Evolutionary conservation across 2,888 invertebrate species (phyloP).

Genomic region (Pollenia amentaria): DNA sequence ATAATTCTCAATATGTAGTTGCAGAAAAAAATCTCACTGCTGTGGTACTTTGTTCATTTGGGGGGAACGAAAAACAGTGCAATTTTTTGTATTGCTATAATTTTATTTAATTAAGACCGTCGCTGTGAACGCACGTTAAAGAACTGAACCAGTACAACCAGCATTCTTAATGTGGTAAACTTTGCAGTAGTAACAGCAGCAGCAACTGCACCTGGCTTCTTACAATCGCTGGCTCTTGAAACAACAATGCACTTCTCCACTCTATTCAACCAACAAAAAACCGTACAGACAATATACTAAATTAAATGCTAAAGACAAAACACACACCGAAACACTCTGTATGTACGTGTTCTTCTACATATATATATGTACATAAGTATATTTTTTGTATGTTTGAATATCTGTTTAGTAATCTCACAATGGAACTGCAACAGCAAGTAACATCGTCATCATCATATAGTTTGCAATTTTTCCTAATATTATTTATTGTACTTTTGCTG

Average conservation of each 20-base stretch:
- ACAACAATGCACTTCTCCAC: slow-evolving; percentile 47
- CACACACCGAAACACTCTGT: not conserved
- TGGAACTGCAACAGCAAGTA: slow-evolving; percentile 50
- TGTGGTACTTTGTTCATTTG: slow-evolving; percentile 20
- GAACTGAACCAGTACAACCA: slow-evolving; percentile 67
- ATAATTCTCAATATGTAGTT: slow-evolving; percentile 11
- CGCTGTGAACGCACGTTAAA: slow-evolving; percentile 68
- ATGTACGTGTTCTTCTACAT: slow-evolving; percentile 1
- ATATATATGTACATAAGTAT: slow-evolving; percentile 1
- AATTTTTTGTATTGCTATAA: slow-evolving; percentile 55
- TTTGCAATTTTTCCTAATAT: slow-evolving; percentile 49
- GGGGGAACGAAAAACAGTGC: slow-evolving; percentile 57
- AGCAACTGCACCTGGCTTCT: slow-evolving; percentile 67
- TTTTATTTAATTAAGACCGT: slow-evolving; percentile 63
- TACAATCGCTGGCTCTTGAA: slow-evolving; percentile 57
- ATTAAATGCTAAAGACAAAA: slow-evolving; percentile 20
- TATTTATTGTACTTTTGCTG: slow-evolving; percentile 1
- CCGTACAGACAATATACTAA: slow-evolving; percentile 9
- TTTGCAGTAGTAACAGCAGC: slow-evolving; percentile 44
- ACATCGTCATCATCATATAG: slow-evolving; percentile 40
- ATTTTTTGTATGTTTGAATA: too few species aligned
- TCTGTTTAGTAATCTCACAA: slow-evolving; percentile 38
- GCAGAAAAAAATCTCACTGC: slow-evolving; percentile 67
- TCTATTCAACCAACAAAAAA: slow-evolving; percentile 38
- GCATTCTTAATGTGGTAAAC: slow-evolving; percentile 70